Evolutionary conservation across 1,140 invertebrate species (phyloP).

Genomic region (Panagrolaimus sp.): DNA sequence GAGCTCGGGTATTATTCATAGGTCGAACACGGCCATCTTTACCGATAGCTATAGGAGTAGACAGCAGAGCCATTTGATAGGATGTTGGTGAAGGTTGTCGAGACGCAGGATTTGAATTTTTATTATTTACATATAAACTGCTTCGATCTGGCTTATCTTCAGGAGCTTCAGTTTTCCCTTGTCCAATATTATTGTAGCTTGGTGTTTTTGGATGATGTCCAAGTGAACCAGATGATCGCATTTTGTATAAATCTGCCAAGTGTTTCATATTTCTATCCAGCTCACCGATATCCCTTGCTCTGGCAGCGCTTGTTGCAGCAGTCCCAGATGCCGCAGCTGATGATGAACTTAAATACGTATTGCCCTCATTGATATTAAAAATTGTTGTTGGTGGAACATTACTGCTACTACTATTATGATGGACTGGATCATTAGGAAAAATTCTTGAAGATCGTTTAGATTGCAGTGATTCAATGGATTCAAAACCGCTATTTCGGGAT

Average conservation of each 20-base stretch:
- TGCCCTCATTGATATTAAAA: constrained; percentile 2
- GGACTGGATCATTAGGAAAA: constrained; percentile 32
- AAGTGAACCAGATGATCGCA: constrained; percentile 26
- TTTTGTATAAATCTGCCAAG: constrained; percentile 24
- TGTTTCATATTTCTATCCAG: constrained; percentile 37
- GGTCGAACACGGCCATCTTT: constrained; percentile 39
- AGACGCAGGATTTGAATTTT: not conserved
- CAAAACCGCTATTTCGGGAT: not conserved
- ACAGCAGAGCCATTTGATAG: not conserved
- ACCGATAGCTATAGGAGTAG: not conserved
- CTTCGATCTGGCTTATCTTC: not conserved
- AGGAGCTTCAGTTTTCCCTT: not conserved
- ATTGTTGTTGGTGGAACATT: not conserved
- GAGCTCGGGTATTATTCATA: constrained; percentile 4
- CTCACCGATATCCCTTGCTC: not conserved
- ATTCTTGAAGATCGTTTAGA: constrained; percentile 20
- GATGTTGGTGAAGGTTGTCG: not conserved
- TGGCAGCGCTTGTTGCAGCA: too few relatives aligned
- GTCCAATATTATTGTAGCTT: constrained; percentile 12
- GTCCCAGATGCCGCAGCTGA: not conserved
- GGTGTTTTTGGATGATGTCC: constrained; percentile 18
- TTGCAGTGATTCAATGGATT: constrained; percentile 18
- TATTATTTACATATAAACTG: not conserved
- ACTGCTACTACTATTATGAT: not conserved
- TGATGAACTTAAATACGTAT: not conserved